Conservation (phyloP, 2,888 invertebrate species). For the Oxycera nigricornis region DNA sequence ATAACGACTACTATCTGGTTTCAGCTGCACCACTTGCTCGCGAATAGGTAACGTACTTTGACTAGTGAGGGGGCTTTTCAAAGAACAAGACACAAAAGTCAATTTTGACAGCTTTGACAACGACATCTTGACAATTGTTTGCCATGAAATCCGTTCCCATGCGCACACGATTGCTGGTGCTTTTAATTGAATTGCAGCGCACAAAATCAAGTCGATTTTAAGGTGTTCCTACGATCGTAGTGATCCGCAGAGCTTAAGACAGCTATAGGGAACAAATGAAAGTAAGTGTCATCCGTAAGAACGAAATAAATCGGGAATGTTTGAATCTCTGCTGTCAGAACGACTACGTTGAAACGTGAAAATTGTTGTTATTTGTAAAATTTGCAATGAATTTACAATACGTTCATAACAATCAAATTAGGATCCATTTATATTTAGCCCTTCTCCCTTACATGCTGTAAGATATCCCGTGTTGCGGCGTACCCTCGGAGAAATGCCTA, state of each 20-base stretch:
- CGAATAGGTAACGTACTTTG: no score
- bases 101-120: neutral
- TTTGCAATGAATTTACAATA: conserved; percentile 41
- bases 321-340: conserved; percentile 21
- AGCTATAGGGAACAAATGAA: conserved; percentile 12
- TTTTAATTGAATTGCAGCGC: no score
- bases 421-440: conserved; percentile 39
- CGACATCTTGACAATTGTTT: neutral
- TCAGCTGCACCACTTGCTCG: no score
- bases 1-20: no score
- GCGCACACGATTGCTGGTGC: no score
- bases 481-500: neutral
- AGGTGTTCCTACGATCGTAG: neutral
- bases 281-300: conserved; percentile 20
- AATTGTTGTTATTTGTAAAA: conserved; percentile 44
- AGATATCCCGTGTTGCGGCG: neutral
- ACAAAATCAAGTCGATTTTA: neutral
- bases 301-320: conserved; percentile 33
- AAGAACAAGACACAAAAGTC: no score
- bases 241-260: neutral
- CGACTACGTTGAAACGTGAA: conserved; percentile 39
- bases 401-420: conserved; percentile 37
- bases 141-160: neutral
- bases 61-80: no score
- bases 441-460: conserved; percentile 37